Conservation (phyloP, 2,113 vertebrate genomes). For the Capricornis sumatraensis region DNA sequence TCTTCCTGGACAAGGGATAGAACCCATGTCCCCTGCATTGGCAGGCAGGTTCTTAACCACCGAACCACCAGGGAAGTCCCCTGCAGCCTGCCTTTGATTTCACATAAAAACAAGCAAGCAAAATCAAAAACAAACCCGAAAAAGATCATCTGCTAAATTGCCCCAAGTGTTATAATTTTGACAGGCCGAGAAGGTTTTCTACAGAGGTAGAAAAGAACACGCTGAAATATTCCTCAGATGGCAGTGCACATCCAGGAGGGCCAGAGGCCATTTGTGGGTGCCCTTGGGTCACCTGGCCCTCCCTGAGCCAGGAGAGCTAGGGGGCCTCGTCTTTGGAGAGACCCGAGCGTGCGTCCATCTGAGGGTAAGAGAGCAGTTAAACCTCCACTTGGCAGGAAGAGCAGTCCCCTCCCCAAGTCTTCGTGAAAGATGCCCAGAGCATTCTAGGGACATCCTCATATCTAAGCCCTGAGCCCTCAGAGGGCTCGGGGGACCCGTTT, state of each 20-base stretch:
- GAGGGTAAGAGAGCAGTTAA: background rate
- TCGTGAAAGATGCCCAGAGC: fast-evolving
- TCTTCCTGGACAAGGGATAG: background rate
- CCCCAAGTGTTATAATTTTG: background rate
- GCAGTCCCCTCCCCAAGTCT: background rate
- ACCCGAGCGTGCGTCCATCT: background rate
- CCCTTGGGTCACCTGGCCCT: background rate
- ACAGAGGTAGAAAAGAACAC: background rate
- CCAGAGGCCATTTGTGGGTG: background rate
- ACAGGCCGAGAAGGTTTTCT: background rate
- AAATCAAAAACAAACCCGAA: background rate
- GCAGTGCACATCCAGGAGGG: fast-evolving
- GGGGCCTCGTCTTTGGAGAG: background rate
- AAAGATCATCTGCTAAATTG: background rate
- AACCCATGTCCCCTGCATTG: background rate
- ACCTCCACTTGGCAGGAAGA: background rate
- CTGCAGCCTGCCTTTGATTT: background rate
- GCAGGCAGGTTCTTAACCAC: background rate
- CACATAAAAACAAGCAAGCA: background rate
- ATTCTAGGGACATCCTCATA: background rate
- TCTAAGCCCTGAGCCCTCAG: background rate
- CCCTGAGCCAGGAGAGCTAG: background rate
- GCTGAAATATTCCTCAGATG: background rate
- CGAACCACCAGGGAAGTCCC: background rate
- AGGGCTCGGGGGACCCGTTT: background rate